phyloP scores from a whole-genome alignment of 2,888 invertebrate genomes.

The Pollenia amentaria region DNA sequence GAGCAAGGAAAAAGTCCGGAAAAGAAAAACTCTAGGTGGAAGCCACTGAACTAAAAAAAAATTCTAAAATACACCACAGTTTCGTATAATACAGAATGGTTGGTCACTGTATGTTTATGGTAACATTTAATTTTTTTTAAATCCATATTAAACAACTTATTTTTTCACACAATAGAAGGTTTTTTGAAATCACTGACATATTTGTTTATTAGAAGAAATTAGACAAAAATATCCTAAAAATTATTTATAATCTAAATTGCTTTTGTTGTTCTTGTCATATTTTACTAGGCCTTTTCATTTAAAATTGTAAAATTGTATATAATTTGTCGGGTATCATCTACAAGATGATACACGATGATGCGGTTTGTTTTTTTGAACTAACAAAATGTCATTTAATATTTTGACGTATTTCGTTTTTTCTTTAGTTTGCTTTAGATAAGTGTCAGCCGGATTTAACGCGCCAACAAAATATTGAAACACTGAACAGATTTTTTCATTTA shows the following conservation, averaged over 20 bases:
- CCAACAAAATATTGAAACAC: conserved; percentile 8
- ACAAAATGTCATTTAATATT: conserved; percentile 72
- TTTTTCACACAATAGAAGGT: no score
- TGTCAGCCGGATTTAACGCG: conserved; percentile 1
- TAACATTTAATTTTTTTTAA: no score
- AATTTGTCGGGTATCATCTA: conserved; percentile 25
- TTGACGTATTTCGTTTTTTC: conserved; percentile 61
- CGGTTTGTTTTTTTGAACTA: conserved; percentile 32
- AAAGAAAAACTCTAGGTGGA: no score
- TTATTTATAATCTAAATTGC: conserved; percentile 13
- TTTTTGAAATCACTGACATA: no score
- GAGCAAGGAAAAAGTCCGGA: no score
- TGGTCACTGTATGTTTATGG: no score
- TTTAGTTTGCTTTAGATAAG: conserved; percentile 13
- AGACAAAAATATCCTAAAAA: background rate
- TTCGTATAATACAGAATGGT: no score
- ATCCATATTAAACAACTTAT: no score
- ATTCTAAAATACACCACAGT: no score
- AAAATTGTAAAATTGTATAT: background rate
- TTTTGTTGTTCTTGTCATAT: conserved; percentile 35
- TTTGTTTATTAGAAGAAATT: no score
- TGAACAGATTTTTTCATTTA: conserved; percentile 5
- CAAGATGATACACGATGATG: conserved; percentile 19
- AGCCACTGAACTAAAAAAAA: no score
- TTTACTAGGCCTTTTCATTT: conserved; percentile 48